Evolutionary conservation across 2,797 vertebrate species (phyloP).

Genomic region (Limosa lapponica): DNA sequence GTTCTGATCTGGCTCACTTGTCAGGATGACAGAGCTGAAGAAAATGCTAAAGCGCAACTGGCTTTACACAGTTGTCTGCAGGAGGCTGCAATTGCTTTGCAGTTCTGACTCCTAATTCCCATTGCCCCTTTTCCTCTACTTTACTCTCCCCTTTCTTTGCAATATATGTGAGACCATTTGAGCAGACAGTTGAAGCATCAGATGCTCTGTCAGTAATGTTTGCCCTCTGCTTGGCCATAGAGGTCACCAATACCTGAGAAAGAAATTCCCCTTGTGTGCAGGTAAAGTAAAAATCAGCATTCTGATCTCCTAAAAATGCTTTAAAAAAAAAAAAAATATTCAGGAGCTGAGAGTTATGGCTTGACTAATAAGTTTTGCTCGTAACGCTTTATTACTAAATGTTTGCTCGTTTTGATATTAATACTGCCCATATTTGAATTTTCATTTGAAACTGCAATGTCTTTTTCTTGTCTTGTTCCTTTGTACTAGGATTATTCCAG

Average conservation of each 20-base stretch:
- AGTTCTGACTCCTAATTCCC: neutral
- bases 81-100: neutral
- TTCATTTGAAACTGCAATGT: neutral
- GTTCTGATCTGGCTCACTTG: neutral
- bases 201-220: neutral
- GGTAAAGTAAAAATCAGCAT: neutral
- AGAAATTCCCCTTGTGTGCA: neutral
- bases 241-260: neutral
- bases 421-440: neutral
- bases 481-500: conserved; percentile 90
- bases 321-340: neutral
- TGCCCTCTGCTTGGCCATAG: neutral
- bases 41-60: neutral
- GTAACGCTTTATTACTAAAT: neutral
- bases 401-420: neutral
- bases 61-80: neutral
- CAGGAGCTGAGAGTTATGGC: neutral
- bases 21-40: neutral
- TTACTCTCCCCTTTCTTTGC: neutral
- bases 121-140: neutral
- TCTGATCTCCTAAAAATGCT: neutral
- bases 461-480: conserved; percentile 42
- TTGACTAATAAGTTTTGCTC: neutral
- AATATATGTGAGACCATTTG: neutral
- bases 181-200: neutral